Evolutionary conservation across 2,797 vertebrate species (phyloP), one percentile per base, ranked within the genome.

Genomic region (Acanthornis magna): DNA sequence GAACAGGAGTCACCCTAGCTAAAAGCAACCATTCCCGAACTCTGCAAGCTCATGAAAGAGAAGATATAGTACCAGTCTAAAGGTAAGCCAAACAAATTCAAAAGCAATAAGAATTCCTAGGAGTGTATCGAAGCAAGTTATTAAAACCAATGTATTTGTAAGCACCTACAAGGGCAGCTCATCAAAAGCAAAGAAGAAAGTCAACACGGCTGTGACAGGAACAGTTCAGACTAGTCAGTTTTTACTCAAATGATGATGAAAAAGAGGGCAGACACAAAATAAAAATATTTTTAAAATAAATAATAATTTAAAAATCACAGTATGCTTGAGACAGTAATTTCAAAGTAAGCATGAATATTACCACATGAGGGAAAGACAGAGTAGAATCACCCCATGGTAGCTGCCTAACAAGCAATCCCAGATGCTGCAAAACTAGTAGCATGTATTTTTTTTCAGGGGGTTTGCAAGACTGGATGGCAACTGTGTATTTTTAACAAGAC

Each of bases 331-430:
- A 88, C 29, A 63, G 10, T 16, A 3, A 43, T 67, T 77, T 83
- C 43, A 77, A 92, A 94, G 65, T 26, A 71, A 83, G 23, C 20
- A 43, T 13, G 26, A 27, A 21, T 73, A 55, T n/a, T 47, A 34
- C 10, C 19, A 15, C 43, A 60, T 0, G 6, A 51, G 51, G 25
- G 54, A 62, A 36, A 90, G n/a, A 61, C 3, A 65, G 0, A 0
- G 43, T 0, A 62, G 27, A 57, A 40, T 25, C 50, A 68, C 7
- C 22, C 57, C 25, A 55, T 26, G 6, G 42, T 3, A 90, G n/a
- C 36, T 83, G 65, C 65, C 22, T 26, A 74, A 40, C 20, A 63
- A 55, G 65, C 53, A 77, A 40, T 10, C 32, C 45, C 36, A 57
- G 43, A 18, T 74, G 53, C 57, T 83, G 53, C 36, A 67, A 57